Conservation (phyloP, 2,113 vertebrate genomes). For the Dolichotis patagonum region DNA sequence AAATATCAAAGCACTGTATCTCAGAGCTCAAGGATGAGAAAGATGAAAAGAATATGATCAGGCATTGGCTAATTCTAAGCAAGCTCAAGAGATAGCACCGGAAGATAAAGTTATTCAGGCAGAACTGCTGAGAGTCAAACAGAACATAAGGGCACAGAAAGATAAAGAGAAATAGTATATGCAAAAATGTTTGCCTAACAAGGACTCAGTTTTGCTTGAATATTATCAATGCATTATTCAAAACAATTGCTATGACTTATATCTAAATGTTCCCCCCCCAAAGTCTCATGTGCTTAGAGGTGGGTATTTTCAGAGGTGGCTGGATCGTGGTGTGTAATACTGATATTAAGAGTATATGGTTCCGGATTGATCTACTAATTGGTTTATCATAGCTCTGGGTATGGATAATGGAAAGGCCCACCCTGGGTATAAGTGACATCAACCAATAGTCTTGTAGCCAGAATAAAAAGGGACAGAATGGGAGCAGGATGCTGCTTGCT, state of each 20-base stretch:
- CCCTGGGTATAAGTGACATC: not conserved
- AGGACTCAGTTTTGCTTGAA: not conserved
- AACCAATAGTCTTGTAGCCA: not conserved
- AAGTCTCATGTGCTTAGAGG: not conserved
- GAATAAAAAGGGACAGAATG: not conserved
- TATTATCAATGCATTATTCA: not conserved
- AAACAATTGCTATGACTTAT: not conserved
- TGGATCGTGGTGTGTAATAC: not conserved
- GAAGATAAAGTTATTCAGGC: not conserved
- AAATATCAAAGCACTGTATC: not conserved
- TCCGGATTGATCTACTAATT: not conserved
- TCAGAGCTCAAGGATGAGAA: slow-evolving; percentile 80
- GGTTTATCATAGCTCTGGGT: not conserved
- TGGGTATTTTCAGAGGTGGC: not conserved
- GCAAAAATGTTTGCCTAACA: not conserved
- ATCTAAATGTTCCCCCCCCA: not conserved
- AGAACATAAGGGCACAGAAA: not conserved
- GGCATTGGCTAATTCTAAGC: slow-evolving; percentile 94
- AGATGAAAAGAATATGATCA: slow-evolving; percentile 92
- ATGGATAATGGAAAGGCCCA: not conserved
- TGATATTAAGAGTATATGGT: not conserved
- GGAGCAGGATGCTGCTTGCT: not conserved
- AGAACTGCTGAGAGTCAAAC: not conserved
- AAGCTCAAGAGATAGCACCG: slow-evolving; percentile 82
- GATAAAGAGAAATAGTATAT: not conserved